Evolutionary conservation across 2,113 vertebrate genomes (phyloP).

Genomic region (Strix aluco): DNA sequence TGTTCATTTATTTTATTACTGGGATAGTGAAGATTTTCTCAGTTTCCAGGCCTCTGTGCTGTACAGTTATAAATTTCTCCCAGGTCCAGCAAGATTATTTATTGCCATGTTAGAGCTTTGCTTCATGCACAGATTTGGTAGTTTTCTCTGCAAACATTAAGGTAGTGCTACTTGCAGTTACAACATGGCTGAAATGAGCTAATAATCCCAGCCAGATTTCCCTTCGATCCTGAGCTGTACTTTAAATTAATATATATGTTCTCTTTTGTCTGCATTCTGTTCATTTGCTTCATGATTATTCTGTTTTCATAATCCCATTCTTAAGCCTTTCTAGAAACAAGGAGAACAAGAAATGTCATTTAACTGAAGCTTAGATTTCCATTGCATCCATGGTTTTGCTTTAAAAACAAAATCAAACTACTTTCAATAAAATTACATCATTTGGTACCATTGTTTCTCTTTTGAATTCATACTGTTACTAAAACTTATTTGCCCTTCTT

Average conservation of each 20-base stretch:
- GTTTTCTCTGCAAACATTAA: background rate
- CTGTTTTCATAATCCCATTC: background rate
- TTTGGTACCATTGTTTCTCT: background rate
- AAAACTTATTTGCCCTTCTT: background rate
- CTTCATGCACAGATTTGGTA: background rate
- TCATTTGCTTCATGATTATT: background rate
- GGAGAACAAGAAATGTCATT: background rate
- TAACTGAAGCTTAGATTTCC: background rate
- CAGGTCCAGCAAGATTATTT: background rate
- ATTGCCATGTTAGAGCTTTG: background rate
- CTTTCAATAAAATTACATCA: background rate
- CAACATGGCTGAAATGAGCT: background rate
- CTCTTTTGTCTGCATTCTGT: background rate
- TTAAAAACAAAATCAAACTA: background rate
- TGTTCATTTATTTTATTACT: background rate
- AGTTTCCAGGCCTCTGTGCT: background rate
- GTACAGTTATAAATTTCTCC: background rate
- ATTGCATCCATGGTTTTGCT: background rate
- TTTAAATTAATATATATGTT: background rate
- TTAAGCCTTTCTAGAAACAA: background rate
- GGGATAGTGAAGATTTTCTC: background rate
- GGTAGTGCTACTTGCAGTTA: background rate
- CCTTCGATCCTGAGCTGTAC: background rate
- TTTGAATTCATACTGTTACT: background rate
- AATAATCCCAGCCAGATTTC: background rate